Conservation (phyloP, 2,888 invertebrate genomes). For the Liodrosophila aerea region DNA sequence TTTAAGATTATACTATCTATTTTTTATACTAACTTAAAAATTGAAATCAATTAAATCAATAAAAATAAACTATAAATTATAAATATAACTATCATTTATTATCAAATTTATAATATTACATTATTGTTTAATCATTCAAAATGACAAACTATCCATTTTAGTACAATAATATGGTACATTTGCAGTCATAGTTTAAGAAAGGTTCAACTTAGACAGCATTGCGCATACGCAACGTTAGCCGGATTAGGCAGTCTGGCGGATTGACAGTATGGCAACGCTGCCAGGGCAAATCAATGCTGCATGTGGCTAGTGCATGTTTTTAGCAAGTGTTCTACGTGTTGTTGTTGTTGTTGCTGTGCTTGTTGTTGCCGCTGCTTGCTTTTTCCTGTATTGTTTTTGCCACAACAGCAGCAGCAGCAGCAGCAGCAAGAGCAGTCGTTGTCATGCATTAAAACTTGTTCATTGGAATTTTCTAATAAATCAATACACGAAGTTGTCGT, state of each 20-base stretch:
- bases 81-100: too few relatives aligned
- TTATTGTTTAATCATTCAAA: too few relatives aligned
- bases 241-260: not conserved
- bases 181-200: too few relatives aligned
- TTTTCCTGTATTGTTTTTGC: conserved; percentile 48
- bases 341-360: conserved; percentile 25
- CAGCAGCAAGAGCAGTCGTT: conserved; percentile 35
- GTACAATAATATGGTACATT: too few relatives aligned
- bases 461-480: conserved; percentile 81
- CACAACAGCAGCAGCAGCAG: conserved; percentile 35
- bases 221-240: conserved; percentile 49
- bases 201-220: too few relatives aligned
- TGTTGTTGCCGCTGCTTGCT: conserved; percentile 20
- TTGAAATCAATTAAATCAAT: too few relatives aligned
- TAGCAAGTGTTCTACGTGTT: conserved; percentile 41
- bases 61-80: too few relatives aligned
- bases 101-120: too few relatives aligned
- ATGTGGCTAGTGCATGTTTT: conserved; percentile 74
- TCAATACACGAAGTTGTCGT: conserved; percentile 74
- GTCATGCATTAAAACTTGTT: conserved; percentile 78
- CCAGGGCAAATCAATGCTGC: conserved; percentile 35
- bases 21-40: too few relatives aligned
- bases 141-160: too few relatives aligned
- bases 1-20: too few relatives aligned
- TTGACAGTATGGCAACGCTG: conserved; percentile 58